Percentiles rank a stretch among this genome's conserved stretches.
Conservation (phyloP, 2,797 vertebrate species). For the Linurgus olivaceus region DNA sequence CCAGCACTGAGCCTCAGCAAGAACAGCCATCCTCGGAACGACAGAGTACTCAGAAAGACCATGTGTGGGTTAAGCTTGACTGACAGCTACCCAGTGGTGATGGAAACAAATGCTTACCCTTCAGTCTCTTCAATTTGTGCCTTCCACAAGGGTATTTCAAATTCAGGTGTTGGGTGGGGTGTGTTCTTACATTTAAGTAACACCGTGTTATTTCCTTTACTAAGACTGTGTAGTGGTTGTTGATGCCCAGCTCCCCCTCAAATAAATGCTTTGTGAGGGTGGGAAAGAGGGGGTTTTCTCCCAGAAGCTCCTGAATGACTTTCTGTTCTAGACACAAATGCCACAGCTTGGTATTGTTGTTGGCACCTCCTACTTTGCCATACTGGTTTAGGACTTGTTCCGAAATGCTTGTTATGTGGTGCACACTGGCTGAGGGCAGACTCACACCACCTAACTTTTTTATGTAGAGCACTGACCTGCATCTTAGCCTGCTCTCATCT, state of each 20-base stretch:
- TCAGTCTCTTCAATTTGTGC: neutral
- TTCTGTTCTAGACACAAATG: conserved; percentile 41
- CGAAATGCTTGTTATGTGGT: neutral
- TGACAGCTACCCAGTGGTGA: neutral
- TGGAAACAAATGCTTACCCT: neutral
- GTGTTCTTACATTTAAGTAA: conserved; percentile 49
- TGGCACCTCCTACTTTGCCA: neutral
- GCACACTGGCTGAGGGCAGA: conserved; percentile 42
- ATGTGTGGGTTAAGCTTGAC: neutral
- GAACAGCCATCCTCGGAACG: neutral
- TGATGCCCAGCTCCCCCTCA: conserved; percentile 5
- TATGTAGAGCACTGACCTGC: conserved; percentile 40
- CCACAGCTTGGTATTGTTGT: neutral
- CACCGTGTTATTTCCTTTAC: conserved; percentile 36
- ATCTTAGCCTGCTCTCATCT: neutral
- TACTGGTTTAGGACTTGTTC: conserved; percentile 20
- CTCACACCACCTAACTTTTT: conserved; percentile 33
- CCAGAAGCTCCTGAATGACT: conserved; percentile 54
- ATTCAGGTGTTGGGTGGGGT: neutral
- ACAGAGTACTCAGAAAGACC: neutral
- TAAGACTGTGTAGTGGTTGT: conserved; percentile 61
- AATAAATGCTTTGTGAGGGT: conserved; percentile 52
- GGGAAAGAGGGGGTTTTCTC: conserved; percentile 25
- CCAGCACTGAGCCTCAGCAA: neutral
- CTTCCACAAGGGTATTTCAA: neutral